Base-by-base conservation (phyloP, 2,888 invertebrate species). In the Diploptera punctata region DNA sequence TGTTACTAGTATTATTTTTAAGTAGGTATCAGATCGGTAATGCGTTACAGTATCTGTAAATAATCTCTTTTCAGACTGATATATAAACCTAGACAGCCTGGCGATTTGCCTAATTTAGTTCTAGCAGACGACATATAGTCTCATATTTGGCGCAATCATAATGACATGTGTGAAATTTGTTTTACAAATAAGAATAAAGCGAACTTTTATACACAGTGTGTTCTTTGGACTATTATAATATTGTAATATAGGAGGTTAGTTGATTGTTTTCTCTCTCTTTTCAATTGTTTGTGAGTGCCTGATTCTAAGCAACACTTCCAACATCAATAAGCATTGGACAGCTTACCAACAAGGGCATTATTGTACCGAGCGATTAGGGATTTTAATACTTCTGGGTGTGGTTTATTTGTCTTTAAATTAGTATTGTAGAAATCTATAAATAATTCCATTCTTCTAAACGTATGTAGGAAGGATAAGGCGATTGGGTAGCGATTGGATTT, bases 351-450 rank as follows among this genome's bases (percentile, higher is more conserved):
- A 38, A 43, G 54, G 67, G 62, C 33, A 71, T 29, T 54, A 67
- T 54, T 21, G 24, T 65, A 71, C 67, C 67, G 71, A 71, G 65
- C 71, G 71, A 54, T 38, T 49, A 26, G 43, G 18, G 19, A 16
- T 43, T 57, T 69, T 69, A 60, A 9, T 13, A 24, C 29, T 67
- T 67, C 33, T 13, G 67, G 71, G 71, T 67, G 71, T 71, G 71
- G 71, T 71, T 65, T 24, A 65, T n/a, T 47, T 47, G 24, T 24
- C 3, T 29, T 29, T 3, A 57, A 57, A 24, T n/a, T n/a, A n/a
- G n/a, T n/a, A n/a, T n/a, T n/a, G n/a, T n/a, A n/a, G n/a, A n/a
- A n/a, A n/a, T n/a, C n/a, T n/a, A n/a, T n/a, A n/a, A n/a, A n/a
- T n/a, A n/a, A n/a, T n/a, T n/a, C n/a, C n/a, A n/a, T n/a, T n/a